A percentile compares a stretch with the other conserved stretches of the same genome.
phyloP scores from a whole-genome alignment of 1,140 invertebrate species.

The Pectinophora gossypiella region DNA sequence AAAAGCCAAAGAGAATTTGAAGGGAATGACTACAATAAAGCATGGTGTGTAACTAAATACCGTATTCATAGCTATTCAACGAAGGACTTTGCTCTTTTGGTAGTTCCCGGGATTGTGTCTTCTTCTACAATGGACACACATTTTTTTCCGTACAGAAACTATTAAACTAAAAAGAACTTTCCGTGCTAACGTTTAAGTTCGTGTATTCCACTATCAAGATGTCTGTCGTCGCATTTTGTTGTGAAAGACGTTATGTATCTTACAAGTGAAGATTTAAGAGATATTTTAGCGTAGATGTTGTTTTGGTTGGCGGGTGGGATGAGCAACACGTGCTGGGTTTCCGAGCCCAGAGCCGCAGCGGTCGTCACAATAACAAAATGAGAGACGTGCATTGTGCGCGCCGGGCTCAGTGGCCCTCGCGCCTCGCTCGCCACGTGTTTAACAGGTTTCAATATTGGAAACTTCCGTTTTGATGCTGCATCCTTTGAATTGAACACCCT shows the following conservation, averaged over 20 bases:
- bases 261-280: conserved; percentile 24
- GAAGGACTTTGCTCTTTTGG: conserved; percentile 18
- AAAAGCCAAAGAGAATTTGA: too few species aligned
- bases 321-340: conserved; percentile 61
- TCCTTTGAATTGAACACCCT: conserved; percentile 2
- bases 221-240: conserved; percentile 6
- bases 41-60: conserved; percentile 7
- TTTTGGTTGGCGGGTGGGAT: conserved; percentile 40
- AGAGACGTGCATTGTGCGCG: conserved; percentile 53
- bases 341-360: conserved; percentile 20
- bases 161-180: conserved; percentile 26
- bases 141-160: conserved; percentile 19
- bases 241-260: conserved; percentile 21
- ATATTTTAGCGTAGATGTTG: conserved; percentile 17
- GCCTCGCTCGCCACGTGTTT: conserved; percentile 50
- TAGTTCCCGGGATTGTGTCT: conserved; percentile 31
- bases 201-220: not conserved
- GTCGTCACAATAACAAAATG: conserved; percentile 60
- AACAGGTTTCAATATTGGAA: conserved; percentile 49
- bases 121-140: conserved; percentile 29
- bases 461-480: conserved; percentile 27
- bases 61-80: not conserved
- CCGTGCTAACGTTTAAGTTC: conserved; percentile 14
- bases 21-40: conserved; percentile 1
- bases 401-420: conserved; percentile 24